These are phyloP conservation scores for Brachyhypopomus occidentalis DNA, from an alignment of 2,113 vertebrate genomes.

Conservation along the genomic window DNA sequence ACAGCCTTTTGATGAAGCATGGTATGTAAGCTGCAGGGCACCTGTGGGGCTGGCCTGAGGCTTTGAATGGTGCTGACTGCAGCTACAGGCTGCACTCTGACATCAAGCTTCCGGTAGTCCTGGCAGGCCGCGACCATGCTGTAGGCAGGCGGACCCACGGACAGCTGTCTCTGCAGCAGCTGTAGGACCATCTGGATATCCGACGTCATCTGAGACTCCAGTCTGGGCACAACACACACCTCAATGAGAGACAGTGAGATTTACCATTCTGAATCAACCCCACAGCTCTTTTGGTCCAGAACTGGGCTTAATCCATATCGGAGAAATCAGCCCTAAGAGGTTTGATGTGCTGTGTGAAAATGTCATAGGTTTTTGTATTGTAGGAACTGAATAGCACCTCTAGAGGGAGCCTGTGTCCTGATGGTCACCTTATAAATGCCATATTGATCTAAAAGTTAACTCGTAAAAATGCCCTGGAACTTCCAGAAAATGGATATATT, in stretches of 20 bases:
- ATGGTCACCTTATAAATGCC: background rate
- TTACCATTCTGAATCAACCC: background rate
- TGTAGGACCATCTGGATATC: constrained; percentile 95
- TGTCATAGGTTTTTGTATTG: background rate
- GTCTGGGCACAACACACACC: constrained; percentile 68
- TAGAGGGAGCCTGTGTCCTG: constrained; percentile 43
- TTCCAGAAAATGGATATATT: background rate
- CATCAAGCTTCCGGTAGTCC: constrained; percentile 81
- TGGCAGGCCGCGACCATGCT: constrained; percentile 86
- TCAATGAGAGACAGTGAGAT: background rate
- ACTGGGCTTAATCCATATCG: no score
- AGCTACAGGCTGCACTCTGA: constrained; percentile 73
- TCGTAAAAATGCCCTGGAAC: background rate
- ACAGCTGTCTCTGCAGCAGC: constrained; percentile 88
- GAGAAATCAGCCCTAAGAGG: no score
- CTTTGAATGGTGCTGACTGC: constrained; percentile 80
- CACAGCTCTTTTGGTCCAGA: background rate
- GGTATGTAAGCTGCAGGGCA: constrained; percentile 51
- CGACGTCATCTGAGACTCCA: constrained; percentile 94
- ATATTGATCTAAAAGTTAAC: background rate
- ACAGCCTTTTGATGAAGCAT: background rate
- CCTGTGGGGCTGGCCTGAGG: constrained; percentile 84
- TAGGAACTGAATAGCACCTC: constrained; percentile 10
- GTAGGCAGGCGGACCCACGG: constrained; percentile 90
- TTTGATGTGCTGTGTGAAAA: background rate